Conservation (phyloP, 2,888 invertebrate genomes). For the Drosophila kokeensis region DNA sequence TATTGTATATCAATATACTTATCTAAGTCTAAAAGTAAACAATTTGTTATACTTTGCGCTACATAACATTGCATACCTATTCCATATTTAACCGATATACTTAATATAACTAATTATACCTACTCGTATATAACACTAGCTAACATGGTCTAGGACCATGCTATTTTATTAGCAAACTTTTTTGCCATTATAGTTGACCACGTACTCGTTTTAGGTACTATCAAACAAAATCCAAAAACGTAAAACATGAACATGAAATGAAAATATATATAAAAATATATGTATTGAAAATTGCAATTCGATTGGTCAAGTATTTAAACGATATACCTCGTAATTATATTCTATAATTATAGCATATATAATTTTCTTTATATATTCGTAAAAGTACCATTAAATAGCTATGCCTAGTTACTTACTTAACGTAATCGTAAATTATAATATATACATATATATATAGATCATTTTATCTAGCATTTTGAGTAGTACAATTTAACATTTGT, state of each 20-base stretch:
- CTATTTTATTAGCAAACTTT: conserved; percentile 68
- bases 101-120: conserved; percentile 71
- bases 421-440: conserved; percentile 44
- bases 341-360: conserved; percentile 45
- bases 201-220: conserved; percentile 58
- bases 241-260: conserved; percentile 16
- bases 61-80: conserved; percentile 81
- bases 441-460: conserved; percentile 51
- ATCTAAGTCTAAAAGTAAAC: conserved; percentile 70
- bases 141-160: conserved; percentile 74
- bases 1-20: conserved; percentile 49
- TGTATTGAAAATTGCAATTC: conserved; percentile 49
- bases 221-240: conserved; percentile 30
- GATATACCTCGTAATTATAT: conserved; percentile 47
- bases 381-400: conserved; percentile 56
- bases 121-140: conserved; percentile 72
- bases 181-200: conserved; percentile 75
- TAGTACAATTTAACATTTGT: conserved; percentile 73
- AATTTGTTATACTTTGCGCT: conserved; percentile 82
- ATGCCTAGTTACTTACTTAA: conserved; percentile 68
- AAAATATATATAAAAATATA: conserved; percentile 9
- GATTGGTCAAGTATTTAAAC: conserved; percentile 66
- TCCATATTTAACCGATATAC: conserved; percentile 77
- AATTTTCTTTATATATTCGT: conserved; percentile 64
- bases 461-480: conserved; percentile 75